Percentiles rank a stretch among this genome's conserved stretches.
These are phyloP conservation scores for Irena cyanogastra DNA, from an alignment of 2,113 vertebrate species.

Conservation along the genomic window DNA sequence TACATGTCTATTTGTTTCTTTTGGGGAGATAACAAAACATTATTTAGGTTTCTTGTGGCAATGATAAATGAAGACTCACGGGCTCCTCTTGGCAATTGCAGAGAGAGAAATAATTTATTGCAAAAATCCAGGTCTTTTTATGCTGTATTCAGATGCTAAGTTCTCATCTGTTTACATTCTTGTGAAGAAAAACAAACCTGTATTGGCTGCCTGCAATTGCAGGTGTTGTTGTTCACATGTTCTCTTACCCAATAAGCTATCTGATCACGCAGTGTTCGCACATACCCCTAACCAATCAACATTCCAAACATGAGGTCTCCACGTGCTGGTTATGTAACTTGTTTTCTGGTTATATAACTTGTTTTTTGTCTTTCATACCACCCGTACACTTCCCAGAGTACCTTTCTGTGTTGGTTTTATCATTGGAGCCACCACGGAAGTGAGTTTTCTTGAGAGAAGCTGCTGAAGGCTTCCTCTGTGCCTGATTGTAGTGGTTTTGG, in stretches of 20 bases:
- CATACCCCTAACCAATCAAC: background rate
- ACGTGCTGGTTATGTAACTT: background rate
- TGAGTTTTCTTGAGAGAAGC: too few relatives aligned
- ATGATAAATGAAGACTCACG: background rate
- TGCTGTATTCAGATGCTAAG: background rate
- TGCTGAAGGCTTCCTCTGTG: too few relatives aligned
- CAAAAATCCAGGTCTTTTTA: background rate
- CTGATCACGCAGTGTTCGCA: background rate
- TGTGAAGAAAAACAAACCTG: background rate
- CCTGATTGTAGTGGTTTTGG: too few relatives aligned
- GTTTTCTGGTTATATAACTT: background rate
- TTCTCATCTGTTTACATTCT: background rate
- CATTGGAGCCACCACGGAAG: too few relatives aligned
- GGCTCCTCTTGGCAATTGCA: background rate
- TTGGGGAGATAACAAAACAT: background rate
- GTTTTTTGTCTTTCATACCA: background rate
- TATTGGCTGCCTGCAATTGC: background rate
- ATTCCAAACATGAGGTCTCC: background rate
- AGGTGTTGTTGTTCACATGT: background rate
- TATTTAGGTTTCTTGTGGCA: background rate
- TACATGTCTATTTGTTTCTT: background rate
- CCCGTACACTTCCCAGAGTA: background rate
- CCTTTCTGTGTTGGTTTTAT: too few relatives aligned
- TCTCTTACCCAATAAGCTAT: background rate
- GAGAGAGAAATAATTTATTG: background rate